Percentiles rank a stretch among this genome's conserved stretches.
Conservation (phyloP, 2,797 vertebrate species). For the Spondyliosoma cantharus region DNA sequence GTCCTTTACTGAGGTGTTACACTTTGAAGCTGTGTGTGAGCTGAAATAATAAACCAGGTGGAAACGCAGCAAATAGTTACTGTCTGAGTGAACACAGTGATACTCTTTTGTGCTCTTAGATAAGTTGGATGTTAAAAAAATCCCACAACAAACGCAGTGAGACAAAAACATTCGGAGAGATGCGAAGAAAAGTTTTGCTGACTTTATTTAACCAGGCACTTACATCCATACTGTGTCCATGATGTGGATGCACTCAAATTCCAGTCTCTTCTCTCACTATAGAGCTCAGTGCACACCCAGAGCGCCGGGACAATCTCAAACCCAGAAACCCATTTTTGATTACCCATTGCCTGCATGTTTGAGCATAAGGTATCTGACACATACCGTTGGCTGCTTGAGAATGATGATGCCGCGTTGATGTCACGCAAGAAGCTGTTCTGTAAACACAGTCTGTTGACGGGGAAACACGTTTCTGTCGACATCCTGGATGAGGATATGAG, state of each 20-base stretch:
- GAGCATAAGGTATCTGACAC: slow-evolving; percentile 14
- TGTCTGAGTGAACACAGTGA: not conserved
- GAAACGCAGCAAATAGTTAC: not conserved
- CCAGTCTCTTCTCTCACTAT: not conserved
- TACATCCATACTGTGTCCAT: not conserved
- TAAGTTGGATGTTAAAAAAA: not conserved
- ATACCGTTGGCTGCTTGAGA: not conserved
- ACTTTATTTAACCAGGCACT: not conserved
- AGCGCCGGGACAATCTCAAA: not conserved
- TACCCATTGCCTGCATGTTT: not conserved
- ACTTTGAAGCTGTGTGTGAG: not conserved
- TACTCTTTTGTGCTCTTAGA: not conserved
- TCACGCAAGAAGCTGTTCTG: slow-evolving; percentile 4
- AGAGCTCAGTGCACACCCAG: not conserved
- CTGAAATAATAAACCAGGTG: not conserved
- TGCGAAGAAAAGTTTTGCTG: not conserved
- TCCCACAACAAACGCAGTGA: not conserved
- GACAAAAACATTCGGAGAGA: not conserved
- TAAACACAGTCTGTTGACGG: slow-evolving; percentile 19
- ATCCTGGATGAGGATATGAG: not conserved
- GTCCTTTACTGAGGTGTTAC: not conserved
- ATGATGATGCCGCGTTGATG: slow-evolving; percentile 9
- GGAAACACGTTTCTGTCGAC: not conserved
- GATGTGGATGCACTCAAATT: not conserved
- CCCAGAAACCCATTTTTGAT: not conserved